A percentile compares a stretch with the other conserved stretches of the same genome.
Evolutionary conservation across 2,888 invertebrate species (phyloP).

Genomic region (Zaprionus obscuricornis): DNA sequence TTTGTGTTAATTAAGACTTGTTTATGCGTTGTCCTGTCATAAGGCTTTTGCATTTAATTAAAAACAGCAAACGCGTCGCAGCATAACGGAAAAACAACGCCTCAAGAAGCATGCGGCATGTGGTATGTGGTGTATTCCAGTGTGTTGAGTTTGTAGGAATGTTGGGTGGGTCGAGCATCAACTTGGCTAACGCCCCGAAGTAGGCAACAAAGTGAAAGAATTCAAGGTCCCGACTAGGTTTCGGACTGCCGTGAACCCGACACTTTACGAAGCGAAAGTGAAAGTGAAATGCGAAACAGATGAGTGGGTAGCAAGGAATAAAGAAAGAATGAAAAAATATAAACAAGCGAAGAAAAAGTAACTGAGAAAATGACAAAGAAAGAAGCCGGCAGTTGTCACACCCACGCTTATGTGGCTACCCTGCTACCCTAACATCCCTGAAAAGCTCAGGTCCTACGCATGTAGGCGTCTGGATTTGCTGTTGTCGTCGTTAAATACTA

Average conservation of each 20-base stretch:
- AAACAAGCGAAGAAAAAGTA: constrained; percentile 2
- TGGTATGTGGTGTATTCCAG: too few species aligned
- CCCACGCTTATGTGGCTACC: constrained; percentile 21
- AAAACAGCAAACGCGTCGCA: constrained; percentile 29
- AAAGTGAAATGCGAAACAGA: constrained; percentile 43
- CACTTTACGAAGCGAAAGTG: constrained; percentile 49
- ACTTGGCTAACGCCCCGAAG: constrained; percentile 53
- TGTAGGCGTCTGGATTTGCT: constrained; percentile 46
- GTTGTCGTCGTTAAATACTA: constrained; percentile 54
- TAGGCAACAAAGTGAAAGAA: constrained; percentile 27
- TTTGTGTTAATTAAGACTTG: constrained; percentile 37
- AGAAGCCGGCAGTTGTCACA: constrained; percentile 24
- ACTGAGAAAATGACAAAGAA: constrained; percentile 9
- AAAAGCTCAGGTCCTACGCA: constrained; percentile 17
- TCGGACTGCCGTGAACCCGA: constrained; percentile 63
- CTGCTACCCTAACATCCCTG: neutral
- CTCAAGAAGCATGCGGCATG: too few species aligned
- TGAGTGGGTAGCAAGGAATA: constrained; percentile 2
- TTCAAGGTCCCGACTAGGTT: constrained; percentile 63
- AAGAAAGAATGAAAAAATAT: too few species aligned
- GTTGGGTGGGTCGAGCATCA: constrained; percentile 4
- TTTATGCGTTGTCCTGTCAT: constrained; percentile 43
- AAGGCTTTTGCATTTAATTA: constrained; percentile 41
- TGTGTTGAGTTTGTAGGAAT: too few species aligned
- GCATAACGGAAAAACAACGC: constrained; percentile 30